Base-by-base conservation (phyloP, 2,113 vertebrate species). In the Coturnix japonica region DNA sequence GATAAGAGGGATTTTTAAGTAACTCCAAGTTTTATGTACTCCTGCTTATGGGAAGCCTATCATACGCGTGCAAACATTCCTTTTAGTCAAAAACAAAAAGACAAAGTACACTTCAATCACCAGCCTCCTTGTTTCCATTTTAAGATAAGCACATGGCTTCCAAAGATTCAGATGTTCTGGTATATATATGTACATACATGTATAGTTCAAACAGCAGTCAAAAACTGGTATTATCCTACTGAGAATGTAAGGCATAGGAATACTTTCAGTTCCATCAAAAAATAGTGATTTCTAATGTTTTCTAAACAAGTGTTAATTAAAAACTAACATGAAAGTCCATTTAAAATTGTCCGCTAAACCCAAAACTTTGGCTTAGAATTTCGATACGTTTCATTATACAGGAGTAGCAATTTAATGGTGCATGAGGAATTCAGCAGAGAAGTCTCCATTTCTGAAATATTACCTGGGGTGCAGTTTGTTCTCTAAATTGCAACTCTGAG, bases 11-110 rank as follows among this genome's bases (percentile, higher is more conserved):
- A 69, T 67, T 65, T 64, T 39, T 21, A 23, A 70, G 30, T 6
- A 28, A 77, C 78, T 80, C 39, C 25, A 35, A 86, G 17, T 3
- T 82, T 31, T 31, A 1, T 8, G 18, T 12, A 7, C 6, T 72
- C 11, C 13, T 12, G 4, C 8, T 11, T 35, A 35, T 9, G 35
- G 51, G 26, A 64, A 73, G 18, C 3, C 10, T 7, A 2, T 0
- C 21, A 17, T 39, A 10, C 7, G 33, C 3, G 39, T 46, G 13
- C 8, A 26, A 78, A 56, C 2, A 20, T 41, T 19, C 23, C 4
- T 75, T 72, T 75, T 12, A n/a, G 5, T 28, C 19, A 39, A 71
- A 81, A 59, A 63, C 17, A 19, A 56, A 31, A 31, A 56, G 20
- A 9, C 7, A 28, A 79, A 74, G 60, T 33, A 30, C 18, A 25